Percentiles rank a stretch among this genome's conserved stretches.
These are phyloP conservation scores for Strigamia transsilvanica DNA, from an alignment of 2,888 invertebrate species.

Conservation along the genomic window DNA sequence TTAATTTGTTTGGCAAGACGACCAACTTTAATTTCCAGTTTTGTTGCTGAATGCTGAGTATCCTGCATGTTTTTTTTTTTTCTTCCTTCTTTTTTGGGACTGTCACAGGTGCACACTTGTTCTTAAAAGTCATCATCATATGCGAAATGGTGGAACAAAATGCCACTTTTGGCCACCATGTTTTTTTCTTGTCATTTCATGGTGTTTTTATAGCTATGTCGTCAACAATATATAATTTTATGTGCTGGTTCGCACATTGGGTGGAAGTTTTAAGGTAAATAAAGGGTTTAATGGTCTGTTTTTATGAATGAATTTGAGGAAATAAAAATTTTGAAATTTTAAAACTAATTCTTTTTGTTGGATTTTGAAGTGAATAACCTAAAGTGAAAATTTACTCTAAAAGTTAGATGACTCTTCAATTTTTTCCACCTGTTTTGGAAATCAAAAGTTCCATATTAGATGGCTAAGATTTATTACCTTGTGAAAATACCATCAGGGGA, in stretches of 20 bases:
- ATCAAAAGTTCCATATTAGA: neutral
- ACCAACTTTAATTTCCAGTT: constrained; percentile 8
- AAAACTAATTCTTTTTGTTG: neutral
- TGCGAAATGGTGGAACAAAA: neutral
- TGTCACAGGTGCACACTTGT: neutral
- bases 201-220: too few relatives aligned
- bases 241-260: too few relatives aligned
- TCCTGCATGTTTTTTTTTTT: neutral
- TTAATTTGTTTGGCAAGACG: constrained; percentile 8
- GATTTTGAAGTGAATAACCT: neutral
- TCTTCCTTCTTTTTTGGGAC: neutral
- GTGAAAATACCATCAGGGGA: constrained; percentile 21
- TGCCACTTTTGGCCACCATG: neutral
- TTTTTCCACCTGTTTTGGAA: neutral
- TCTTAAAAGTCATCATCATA: neutral
- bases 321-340: too few relatives aligned
- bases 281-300: neutral
- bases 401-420: neutral
- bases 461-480: neutral
- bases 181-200: neutral
- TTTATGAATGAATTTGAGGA: neutral
- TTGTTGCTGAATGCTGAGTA: constrained; percentile 2
- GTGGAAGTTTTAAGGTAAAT: neutral
- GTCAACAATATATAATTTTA: too few relatives aligned
- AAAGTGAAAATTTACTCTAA: neutral